Evolutionary conservation across 2,797 vertebrate genomes (phyloP), one percentile per base, ranked within the genome.

Genomic region (Pelodytes ibericus): DNA sequence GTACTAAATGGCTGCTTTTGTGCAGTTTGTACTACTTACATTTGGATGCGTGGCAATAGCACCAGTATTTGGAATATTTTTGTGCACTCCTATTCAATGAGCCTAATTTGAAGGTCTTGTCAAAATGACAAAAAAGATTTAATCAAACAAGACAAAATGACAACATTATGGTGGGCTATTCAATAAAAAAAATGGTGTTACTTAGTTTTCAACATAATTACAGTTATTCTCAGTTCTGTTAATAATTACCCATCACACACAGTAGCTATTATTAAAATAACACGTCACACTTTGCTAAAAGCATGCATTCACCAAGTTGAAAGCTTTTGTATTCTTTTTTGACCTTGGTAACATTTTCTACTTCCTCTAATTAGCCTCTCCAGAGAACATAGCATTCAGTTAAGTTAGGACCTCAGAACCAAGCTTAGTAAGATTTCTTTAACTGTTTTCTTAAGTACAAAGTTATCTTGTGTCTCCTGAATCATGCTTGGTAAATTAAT

Each of bases 391-490:
- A 20, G 18, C n/a, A 53, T 9, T 53, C 51, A 53, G 4, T 53
- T 24, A 53, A 53, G 51, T 53, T 20, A 53, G 20, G 8, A 16
- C 51, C 51, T 53, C 18, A 53, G 51, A 53, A 24, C 51, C 51
- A 53, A 53, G 22, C 51, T 20, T 53, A 53, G 22, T 53, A 24
- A 53, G 8, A 53, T 13, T 53, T 20, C n/a, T 53, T 22, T 44
- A 44, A 44, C 41, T 24, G 51, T 53, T 53, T 53, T 53, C n/a
- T 53, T 53, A 53, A 53, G 20, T 53, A 53, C 51, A 24, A 22
- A 6, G 51, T 53, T 53, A 1, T 24, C 22, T 3, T 53, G 20
- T 53, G n/a, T 53, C n/a, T 24, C 22, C 20, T 53, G 51, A 53
- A 53, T 53, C n/a, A 53, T 53, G 20, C 51, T 53, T 53, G 41